Base-by-base conservation (phyloP, 2,113 vertebrate genomes). In the Hippocampus barbouri region DNA sequence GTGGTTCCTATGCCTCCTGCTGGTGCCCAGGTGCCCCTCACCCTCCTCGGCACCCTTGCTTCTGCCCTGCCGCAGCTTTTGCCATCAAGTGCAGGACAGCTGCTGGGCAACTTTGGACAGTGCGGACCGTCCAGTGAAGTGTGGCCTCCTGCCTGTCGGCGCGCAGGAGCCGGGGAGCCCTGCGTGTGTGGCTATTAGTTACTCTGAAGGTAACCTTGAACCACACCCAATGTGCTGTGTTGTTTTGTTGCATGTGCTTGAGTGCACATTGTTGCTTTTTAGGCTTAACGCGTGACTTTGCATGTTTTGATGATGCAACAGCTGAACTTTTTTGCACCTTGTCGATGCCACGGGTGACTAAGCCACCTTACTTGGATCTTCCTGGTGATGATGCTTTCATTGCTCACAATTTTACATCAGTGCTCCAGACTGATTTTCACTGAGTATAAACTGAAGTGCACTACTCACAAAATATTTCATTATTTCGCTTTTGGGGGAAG, bases 1-100 rank as follows among this genome's bases (percentile, higher is more conserved):
- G 82, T 91, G 92, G 92, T 97, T 98, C 87, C 89, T 96, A 82
- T 98, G 97, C 89, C 94, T 95, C 83, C 93, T 97, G 75, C 88
- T 96, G 91, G 91, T 87, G 1, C 94, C 96, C 0, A 75, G 82
- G 63, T 96, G 95, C 63, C 80, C 78, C 0, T 69, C 83, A 0
- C 14, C 34, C 68, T 79, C 90, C 65, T 0, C 71, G 0, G 10
- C 23, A 3, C 70, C 67, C n/a, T n/a, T 16, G 14, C 70, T 51
- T 68, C 90, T 90, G 2, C 95, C 95, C 0, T 96, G 96, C 79
- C 94, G 94, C 70, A 92, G 94, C 86, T 94, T 95, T 91, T 98
- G 95, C 6, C 90, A 94, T 84, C 87, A 88, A 25, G 70, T 97
- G 89, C 92, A 82, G 80, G 97, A 98, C 77, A 84, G 90, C 56